Evolutionary conservation across 2,888 invertebrate species (phyloP), one percentile per base, ranked within the genome.

Genomic region (Escarpia spicata): DNA sequence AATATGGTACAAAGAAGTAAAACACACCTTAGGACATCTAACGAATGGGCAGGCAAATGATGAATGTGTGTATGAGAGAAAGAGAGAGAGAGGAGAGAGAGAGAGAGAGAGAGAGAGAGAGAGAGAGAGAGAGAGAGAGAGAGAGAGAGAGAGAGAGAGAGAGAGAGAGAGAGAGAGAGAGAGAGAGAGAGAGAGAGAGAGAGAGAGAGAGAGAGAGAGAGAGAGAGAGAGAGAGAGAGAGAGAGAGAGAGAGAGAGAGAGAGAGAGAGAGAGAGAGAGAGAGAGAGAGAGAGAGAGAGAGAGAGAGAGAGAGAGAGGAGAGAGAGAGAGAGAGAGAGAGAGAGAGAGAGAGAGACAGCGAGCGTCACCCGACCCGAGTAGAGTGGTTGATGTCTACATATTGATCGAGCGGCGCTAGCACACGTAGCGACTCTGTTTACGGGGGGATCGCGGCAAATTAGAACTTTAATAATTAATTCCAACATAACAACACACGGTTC

Each of bases 141-240:
- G 37, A 92, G 45, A 44, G 90, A 75, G 92, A 90, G 44, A 43
- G 43, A 43, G 52, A 90, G 92, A 91, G 92, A 45, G n/a, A 60
- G 91, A 52, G 90, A 91, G 92, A 37, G 12, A 93, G 93, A 93
- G 90, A 90, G 92, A 93, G 92, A 60, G 91, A 92, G 90, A 75
- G 26, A 43, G 89, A 75, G 90, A 91, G 45, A 31, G 45, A 91
- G 93, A 89, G 52, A 60, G 91, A n/a, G 37, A 91, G 45, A 60
- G 60, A 60, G 60, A 60, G 19, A 60, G 60, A 60, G 19, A 60
- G 60, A 60, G 60, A 60, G 60, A 60, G 60, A 60, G 60, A 60
- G 60, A 60, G 60, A 19, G 60, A 60, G 60, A 60, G 60, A 31
- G 45, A 19, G 52, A 91, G 52, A 90, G 90, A 43, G 60, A 60